Evolutionary conservation across 2,797 vertebrate species (phyloP).

Genomic region (Syngnathus rostellatus): DNA sequence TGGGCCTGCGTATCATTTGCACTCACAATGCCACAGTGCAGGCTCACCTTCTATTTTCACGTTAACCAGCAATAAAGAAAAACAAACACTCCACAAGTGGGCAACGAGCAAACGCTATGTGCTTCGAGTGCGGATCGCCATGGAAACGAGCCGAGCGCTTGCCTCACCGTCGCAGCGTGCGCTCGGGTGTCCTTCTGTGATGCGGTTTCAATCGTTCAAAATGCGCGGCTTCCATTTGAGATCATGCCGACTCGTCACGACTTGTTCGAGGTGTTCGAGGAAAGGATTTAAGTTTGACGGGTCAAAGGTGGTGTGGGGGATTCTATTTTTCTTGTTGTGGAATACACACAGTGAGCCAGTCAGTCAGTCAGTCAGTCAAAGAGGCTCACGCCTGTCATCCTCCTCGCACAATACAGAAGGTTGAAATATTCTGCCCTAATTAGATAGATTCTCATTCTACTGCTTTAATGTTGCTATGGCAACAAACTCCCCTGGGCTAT

Average conservation of each 20-base stretch:
- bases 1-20: constrained; percentile 41
- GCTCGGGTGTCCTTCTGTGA: constrained; percentile 21
- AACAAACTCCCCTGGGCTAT: constrained; percentile 57
- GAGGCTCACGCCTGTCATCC: neutral
- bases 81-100: constrained; percentile 60
- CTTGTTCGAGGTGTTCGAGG: constrained; percentile 9
- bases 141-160: constrained; percentile 64
- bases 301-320: constrained; percentile 5
- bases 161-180: constrained; percentile 23
- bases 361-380: neutral
- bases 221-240: constrained; percentile 11
- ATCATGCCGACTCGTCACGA: constrained; percentile 13
- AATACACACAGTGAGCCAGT: neutral
- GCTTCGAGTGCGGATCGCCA: constrained; percentile 65
- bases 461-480: constrained; percentile 61
- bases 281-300: constrained; percentile 4
- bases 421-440: constrained; percentile 33
- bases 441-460: constrained; percentile 43
- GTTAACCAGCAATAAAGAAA: constrained; percentile 56
- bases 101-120: constrained; percentile 58
- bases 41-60: constrained; percentile 64
- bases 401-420: constrained; percentile 11
- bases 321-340: neutral
- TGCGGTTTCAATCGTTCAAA: constrained; percentile 20
- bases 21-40: constrained; percentile 34